These are phyloP conservation scores for Teinopalpus imperialis DNA, from an alignment of 2,888 invertebrate species.

Conservation along the genomic window DNA sequence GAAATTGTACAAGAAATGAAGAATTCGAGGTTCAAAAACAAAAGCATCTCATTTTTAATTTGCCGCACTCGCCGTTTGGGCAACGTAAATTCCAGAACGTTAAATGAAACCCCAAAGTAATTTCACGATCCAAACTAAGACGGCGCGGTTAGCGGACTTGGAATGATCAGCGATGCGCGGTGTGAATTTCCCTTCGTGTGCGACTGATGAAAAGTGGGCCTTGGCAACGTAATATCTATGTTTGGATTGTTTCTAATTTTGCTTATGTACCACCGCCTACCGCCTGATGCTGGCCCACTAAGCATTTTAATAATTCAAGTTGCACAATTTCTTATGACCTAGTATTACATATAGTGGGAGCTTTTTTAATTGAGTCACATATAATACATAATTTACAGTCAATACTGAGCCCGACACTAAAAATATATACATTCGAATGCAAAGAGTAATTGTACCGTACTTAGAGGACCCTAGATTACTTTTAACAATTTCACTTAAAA, in stretches of 20 bases:
- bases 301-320: too few relatives aligned
- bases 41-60: slow-evolving; percentile 10
- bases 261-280: background rate
- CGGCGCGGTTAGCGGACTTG: slow-evolving; percentile 17
- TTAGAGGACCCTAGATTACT: too few relatives aligned
- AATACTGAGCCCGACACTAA: too few relatives aligned
- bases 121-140: slow-evolving; percentile 6
- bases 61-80: background rate
- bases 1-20: background rate
- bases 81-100: slow-evolving; percentile 6
- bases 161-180: slow-evolving; percentile 34
- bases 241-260: slow-evolving; percentile 26
- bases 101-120: slow-evolving; percentile 16
- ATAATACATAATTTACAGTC: too few relatives aligned
- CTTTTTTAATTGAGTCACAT: too few relatives aligned
- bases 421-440: too few relatives aligned
- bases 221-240: slow-evolving; percentile 23
- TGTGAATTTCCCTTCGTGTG: slow-evolving; percentile 66
- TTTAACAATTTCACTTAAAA: too few relatives aligned
- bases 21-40: background rate
- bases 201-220: slow-evolving; percentile 68
- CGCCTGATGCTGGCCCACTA: background rate
- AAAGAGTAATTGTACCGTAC: too few relatives aligned
- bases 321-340: too few relatives aligned
- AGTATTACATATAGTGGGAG: too few relatives aligned